phyloP scores from a whole-genome alignment of 1,140 invertebrate species.

The Callitettix versicolor region DNA sequence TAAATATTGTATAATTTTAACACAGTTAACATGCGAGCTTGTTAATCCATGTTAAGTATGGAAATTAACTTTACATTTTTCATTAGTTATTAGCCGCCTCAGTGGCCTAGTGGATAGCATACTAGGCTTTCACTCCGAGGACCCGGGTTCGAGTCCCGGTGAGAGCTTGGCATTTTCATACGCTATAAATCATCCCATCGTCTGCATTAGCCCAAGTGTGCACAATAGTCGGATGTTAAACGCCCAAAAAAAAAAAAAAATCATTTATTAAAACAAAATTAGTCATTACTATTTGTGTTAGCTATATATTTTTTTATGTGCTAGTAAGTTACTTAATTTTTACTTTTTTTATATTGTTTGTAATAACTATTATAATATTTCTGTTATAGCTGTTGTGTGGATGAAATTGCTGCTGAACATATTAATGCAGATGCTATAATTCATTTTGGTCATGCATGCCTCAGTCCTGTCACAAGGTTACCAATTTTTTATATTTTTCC shows the following conservation, averaged over 20 bases:
- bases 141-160: background rate
- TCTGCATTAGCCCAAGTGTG: no score
- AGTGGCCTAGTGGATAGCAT: no score
- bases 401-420: slow-evolving; percentile 83
- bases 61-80: no score
- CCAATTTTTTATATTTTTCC: slow-evolving; percentile 63
- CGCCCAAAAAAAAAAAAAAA: no score
- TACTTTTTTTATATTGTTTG: background rate
- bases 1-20: no score
- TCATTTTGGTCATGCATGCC: slow-evolving; percentile 84
- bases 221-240: no score
- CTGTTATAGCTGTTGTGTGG: slow-evolving; percentile 74
- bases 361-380: slow-evolving; percentile 1
- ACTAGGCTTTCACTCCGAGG: no score
- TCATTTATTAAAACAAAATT: background rate
- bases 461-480: slow-evolving; percentile 54
- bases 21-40: no score
- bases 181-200: no score
- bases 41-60: no score
- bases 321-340: background rate
- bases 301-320: background rate
- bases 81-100: no score
- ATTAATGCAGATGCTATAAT: slow-evolving; percentile 71
- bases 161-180: no score
- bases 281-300: background rate